Evolutionary conservation across 2,888 invertebrate species (phyloP).

Genomic region (Biston betularia): DNA sequence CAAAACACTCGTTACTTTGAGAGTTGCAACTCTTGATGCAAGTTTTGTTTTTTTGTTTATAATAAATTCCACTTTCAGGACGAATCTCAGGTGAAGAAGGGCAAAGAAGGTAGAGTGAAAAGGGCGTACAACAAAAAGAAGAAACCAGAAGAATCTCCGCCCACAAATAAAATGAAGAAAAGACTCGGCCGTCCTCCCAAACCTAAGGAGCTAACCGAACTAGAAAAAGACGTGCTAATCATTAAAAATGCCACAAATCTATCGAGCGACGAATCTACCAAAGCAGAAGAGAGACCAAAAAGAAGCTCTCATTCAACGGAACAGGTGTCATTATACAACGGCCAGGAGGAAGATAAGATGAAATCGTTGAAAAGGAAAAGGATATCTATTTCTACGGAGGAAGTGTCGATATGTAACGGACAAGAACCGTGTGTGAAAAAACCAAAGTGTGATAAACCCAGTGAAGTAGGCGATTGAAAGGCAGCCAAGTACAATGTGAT

Average conservation of each 20-base stretch:
- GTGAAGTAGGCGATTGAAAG: conserved; percentile 44
- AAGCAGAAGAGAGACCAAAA: conserved; percentile 48
- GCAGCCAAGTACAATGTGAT: not conserved
- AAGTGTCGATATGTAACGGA: conserved; percentile 27
- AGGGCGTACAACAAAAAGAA: conserved; percentile 73
- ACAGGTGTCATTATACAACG: conserved; percentile 27
- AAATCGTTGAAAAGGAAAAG: conserved; percentile 34
- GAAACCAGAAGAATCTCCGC: conserved; percentile 64
- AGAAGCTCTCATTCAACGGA: conserved; percentile 26
- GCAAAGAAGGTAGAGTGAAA: conserved; percentile 63
- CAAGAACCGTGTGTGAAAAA: conserved; percentile 40
- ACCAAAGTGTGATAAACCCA: conserved; percentile 37
- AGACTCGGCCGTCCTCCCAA: conserved; percentile 65
- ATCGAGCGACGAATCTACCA: conserved; percentile 67
- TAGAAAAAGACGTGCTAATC: conserved; percentile 77
- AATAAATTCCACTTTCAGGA: conserved; percentile 56
- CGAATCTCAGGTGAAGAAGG: conserved; percentile 70
- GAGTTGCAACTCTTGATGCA: too few relatives aligned
- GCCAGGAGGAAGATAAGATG: conserved; percentile 44
- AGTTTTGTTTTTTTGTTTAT: too few relatives aligned
- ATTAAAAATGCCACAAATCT: conserved; percentile 74
- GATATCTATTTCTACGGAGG: conserved; percentile 26
- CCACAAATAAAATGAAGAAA: conserved; percentile 59
- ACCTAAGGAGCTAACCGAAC: conserved; percentile 72
- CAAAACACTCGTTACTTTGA: too few relatives aligned